These are phyloP conservation scores for Larimichthys polyactis DNA, from an alignment of 2,113 vertebrate genomes.

Conservation along the genomic window DNA sequence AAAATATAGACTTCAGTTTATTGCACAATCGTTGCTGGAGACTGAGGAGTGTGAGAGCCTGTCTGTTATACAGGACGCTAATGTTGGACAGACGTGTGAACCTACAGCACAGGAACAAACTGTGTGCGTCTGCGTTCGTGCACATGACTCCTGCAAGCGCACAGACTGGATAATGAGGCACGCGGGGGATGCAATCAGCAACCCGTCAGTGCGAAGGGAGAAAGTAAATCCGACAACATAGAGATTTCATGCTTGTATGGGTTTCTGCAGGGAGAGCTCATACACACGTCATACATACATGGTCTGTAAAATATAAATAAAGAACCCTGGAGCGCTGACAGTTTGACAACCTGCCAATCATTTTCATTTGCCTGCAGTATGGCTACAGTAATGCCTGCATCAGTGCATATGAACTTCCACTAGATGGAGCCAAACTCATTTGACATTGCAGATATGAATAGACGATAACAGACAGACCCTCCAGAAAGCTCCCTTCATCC, in stretches of 20 bases:
- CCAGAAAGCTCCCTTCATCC: slow-evolving; percentile 68
- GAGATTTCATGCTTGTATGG: slow-evolving; percentile 52
- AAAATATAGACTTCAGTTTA: slow-evolving; percentile 88
- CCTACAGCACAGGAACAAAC: slow-evolving; percentile 48
- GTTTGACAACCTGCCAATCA: background rate
- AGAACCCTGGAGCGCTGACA: slow-evolving; percentile 45
- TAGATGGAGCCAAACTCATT: slow-evolving; percentile 72
- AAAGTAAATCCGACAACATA: slow-evolving; percentile 38
- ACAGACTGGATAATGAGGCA: slow-evolving; percentile 50
- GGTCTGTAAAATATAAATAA: slow-evolving; percentile 29
- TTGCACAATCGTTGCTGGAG: slow-evolving; percentile 87
- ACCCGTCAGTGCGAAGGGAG: slow-evolving; percentile 41
- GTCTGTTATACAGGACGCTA: slow-evolving; percentile 73
- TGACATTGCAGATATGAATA: slow-evolving; percentile 44
- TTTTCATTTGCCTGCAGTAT: slow-evolving; percentile 29
- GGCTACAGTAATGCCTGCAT: slow-evolving; percentile 56
- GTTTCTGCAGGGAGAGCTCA: slow-evolving; percentile 38
- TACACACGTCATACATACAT: slow-evolving; percentile 40
- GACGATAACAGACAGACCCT: slow-evolving; percentile 76
- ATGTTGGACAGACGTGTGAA: slow-evolving; percentile 51
- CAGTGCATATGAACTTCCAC: slow-evolving; percentile 63
- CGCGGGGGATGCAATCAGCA: slow-evolving; percentile 29
- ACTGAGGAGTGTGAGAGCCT: slow-evolving; percentile 79
- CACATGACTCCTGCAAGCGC: slow-evolving; percentile 31
- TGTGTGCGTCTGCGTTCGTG: slow-evolving; percentile 38